Evolutionary conservation across 2,113 vertebrate species (phyloP).

Genomic region (Hippocampus mohnikei): DNA sequence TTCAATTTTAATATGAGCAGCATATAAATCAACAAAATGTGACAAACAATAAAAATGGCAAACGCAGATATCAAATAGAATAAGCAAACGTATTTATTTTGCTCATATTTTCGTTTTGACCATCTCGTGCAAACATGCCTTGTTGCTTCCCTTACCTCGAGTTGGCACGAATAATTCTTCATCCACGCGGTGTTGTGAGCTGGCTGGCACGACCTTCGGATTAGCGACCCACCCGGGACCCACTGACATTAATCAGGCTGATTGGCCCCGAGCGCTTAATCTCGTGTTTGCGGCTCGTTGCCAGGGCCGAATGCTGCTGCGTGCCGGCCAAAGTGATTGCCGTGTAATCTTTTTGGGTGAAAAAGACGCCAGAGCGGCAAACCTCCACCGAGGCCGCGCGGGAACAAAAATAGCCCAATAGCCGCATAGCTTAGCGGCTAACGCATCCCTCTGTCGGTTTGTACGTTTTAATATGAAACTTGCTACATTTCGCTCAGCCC

Average conservation of each 20-base stretch:
- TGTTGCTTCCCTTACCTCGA: conserved; percentile 15
- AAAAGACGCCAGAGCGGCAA: background rate
- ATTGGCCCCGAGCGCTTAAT: conserved; percentile 52
- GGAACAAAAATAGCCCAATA: too few relatives aligned
- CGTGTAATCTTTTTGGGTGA: conserved; percentile 15
- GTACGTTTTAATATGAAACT: too few relatives aligned
- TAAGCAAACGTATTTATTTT: too few relatives aligned
- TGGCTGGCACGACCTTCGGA: conserved; percentile 68
- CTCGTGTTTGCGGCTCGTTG: conserved; percentile 46
- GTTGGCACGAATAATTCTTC: conserved; percentile 56
- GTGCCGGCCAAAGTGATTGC: conserved; percentile 27
- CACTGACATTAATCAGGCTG: conserved; percentile 52
- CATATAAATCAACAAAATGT: too few relatives aligned
- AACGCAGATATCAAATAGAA: too few relatives aligned
- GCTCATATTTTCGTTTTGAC: too few relatives aligned
- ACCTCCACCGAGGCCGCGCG: background rate
- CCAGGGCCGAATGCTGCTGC: conserved; percentile 16
- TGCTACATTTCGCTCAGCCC: too few relatives aligned
- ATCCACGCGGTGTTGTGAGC: conserved; percentile 67
- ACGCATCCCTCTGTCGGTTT: too few relatives aligned
- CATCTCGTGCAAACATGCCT: too few relatives aligned
- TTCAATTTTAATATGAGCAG: too few relatives aligned
- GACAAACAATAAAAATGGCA: too few relatives aligned
- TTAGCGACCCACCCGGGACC: conserved; percentile 54
- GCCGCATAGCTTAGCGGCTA: too few relatives aligned